Base-by-base conservation (phyloP, 2,797 vertebrate species). In the Sebastes umbrosus region DNA sequence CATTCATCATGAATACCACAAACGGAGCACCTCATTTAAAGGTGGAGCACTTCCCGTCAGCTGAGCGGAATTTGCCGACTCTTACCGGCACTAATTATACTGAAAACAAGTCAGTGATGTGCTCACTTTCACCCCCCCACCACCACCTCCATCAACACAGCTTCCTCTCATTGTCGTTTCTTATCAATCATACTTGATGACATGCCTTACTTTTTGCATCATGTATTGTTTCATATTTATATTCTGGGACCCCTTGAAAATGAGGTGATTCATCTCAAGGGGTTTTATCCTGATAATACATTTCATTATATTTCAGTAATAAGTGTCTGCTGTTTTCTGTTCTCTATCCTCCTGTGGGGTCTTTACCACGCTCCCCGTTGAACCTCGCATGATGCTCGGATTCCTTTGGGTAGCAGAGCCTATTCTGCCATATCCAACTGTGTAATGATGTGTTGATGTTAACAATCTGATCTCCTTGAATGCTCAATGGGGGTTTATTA, bases 311-410 rank as follows among this genome's bases (percentile, higher is more conserved):
- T 74, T 6, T 74, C 74, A 32, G 22, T 60, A 68, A 76, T 65
- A 22, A 63, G 36, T 52, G 83, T 73, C 69, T 55, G 27, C 68
- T 82, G 54, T 82, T 78, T 84, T 73, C 76, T 72, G 43, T 34
- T 77, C 31, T 60, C 25, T 9, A 10, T 46, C 31, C 16, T 54
- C 34, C 32, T 66, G 52, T 64, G 63, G 77, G 57, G n/a, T 85
- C 69, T 73, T 36, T 31, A 16, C 27, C 6, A 4, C 32, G 46
- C 50, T 67, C 58, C 36, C 27, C 1, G 2, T 69, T 72, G 27
- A 72, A 69, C 69, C n/a, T 72, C 32, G 55, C 71, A 58, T 60
- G 54, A 73, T 29, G 52, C 64, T 58, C 11, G 8, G 25, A 68
- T 34, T 74, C 67, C 65, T 78, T 54, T 43, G 68, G 31, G 25